Evolutionary conservation across 2,888 invertebrate genomes (phyloP).

Genomic region (Drosophila algonquin): DNA sequence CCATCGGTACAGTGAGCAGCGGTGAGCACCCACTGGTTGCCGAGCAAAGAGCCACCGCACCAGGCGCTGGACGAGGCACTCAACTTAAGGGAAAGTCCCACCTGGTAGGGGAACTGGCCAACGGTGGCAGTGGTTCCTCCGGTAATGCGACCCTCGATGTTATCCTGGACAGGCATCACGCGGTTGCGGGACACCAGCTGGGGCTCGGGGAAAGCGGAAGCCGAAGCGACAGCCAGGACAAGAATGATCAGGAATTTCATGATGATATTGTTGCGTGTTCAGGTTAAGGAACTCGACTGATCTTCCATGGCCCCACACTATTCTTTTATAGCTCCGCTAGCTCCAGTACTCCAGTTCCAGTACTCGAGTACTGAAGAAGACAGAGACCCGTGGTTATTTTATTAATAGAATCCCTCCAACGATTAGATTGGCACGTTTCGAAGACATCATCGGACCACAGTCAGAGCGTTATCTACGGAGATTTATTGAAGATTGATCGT

Average conservation of each 20-base stretch:
- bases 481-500: no score
- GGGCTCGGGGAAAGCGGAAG: conserved; percentile 60
- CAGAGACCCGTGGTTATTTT: no score
- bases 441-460: no score
- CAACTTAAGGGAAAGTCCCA: conserved; percentile 56
- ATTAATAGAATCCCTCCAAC: no score
- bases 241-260: conserved; percentile 78
- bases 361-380: no score
- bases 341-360: no score
- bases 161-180: conserved; percentile 60
- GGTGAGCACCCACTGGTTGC: conserved; percentile 57
- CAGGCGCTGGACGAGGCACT: conserved; percentile 46
- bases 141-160: conserved; percentile 65
- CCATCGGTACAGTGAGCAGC: conserved; percentile 75
- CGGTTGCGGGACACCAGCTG: conserved; percentile 44
- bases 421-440: no score
- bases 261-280: conserved; percentile 48
- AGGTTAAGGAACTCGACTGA: conserved; percentile 57
- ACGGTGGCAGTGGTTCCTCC: conserved; percentile 47
- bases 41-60: conserved; percentile 73
- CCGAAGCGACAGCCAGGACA: conserved; percentile 62
- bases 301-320: neutral
- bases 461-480: no score
- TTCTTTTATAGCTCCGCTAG: no score
- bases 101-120: conserved; percentile 74